Conservation (phyloP, 2,797 vertebrate species). For the Poecilia gillii region DNA sequence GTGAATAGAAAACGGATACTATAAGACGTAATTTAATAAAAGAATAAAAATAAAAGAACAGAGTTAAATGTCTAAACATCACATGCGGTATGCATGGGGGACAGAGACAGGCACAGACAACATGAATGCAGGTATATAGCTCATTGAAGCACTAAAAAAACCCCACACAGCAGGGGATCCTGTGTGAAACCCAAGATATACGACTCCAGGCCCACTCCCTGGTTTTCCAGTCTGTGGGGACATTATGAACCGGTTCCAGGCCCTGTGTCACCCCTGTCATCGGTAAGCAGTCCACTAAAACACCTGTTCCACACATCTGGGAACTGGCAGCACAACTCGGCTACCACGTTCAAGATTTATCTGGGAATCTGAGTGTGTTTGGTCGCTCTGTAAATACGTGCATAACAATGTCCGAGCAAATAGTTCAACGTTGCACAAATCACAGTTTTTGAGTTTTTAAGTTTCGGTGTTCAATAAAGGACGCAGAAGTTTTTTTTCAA, state of each 20-base stretch:
- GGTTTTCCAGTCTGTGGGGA: constrained; percentile 60
- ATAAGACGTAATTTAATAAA: neutral
- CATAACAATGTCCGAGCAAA: neutral
- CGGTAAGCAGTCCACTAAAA: constrained; percentile 61
- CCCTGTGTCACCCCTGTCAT: constrained; percentile 63
- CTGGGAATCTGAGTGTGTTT: neutral
- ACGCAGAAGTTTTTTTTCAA: neutral
- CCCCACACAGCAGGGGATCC: constrained; percentile 35
- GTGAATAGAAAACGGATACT: neutral
- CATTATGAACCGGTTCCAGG: constrained; percentile 55
- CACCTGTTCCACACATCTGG: constrained; percentile 72
- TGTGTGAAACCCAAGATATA: constrained; percentile 68
- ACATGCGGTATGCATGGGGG: neutral
- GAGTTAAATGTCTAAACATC: neutral
- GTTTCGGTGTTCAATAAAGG: neutral
- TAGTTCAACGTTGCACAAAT: neutral
- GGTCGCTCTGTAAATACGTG: neutral
- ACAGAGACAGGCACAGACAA: constrained; percentile 18
- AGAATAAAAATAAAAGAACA: too few relatives aligned
- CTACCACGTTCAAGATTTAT: constrained; percentile 18
- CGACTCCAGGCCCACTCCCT: constrained; percentile 51
- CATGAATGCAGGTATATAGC: constrained; percentile 26
- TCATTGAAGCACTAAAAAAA: constrained; percentile 24
- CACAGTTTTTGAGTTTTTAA: neutral
- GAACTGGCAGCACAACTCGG: constrained; percentile 41